Conservation (phyloP, 2,888 invertebrate genomes). For the Tetragnatha montana region DNA sequence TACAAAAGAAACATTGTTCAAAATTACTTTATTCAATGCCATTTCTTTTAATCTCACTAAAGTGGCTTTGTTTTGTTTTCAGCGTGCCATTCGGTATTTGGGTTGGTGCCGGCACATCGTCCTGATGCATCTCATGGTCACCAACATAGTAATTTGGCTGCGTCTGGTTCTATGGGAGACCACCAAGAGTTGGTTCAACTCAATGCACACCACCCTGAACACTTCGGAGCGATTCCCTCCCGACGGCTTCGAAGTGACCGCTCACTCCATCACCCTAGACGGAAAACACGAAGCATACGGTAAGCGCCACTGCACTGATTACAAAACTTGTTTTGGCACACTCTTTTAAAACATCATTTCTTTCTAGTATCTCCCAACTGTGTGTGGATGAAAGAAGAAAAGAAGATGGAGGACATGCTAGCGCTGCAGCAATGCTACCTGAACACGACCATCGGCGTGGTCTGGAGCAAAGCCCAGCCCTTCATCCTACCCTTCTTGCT, state of each 20-base stretch:
- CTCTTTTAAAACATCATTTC: not conserved
- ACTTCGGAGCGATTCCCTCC: slow-evolving; percentile 61
- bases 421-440: slow-evolving; percentile 79
- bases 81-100: slow-evolving; percentile 75
- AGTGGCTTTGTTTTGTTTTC: slow-evolving; percentile 18
- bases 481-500: slow-evolving; percentile 80
- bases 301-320: not conserved
- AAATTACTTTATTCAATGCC: too few species aligned
- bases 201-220: slow-evolving; percentile 53
- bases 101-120: slow-evolving; percentile 71
- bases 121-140: slow-evolving; percentile 79
- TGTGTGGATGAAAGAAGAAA: slow-evolving; percentile 59
- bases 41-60: too few species aligned
- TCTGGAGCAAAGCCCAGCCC: slow-evolving; percentile 80
- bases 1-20: too few species aligned
- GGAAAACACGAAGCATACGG: slow-evolving; percentile 69
- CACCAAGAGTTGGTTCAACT: slow-evolving; percentile 79
- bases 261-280: slow-evolving; percentile 56
- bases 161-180: slow-evolving; percentile 79
- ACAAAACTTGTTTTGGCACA: too few species aligned
- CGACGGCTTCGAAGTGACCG: slow-evolving; percentile 58
- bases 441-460: slow-evolving; percentile 79
- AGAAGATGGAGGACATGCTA: slow-evolving; percentile 75
- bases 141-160: slow-evolving; percentile 79
- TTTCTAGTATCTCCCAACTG: slow-evolving; percentile 65